phyloP scores from a whole-genome alignment of 2,888 invertebrate species.

The Brenthis daphne region DNA sequence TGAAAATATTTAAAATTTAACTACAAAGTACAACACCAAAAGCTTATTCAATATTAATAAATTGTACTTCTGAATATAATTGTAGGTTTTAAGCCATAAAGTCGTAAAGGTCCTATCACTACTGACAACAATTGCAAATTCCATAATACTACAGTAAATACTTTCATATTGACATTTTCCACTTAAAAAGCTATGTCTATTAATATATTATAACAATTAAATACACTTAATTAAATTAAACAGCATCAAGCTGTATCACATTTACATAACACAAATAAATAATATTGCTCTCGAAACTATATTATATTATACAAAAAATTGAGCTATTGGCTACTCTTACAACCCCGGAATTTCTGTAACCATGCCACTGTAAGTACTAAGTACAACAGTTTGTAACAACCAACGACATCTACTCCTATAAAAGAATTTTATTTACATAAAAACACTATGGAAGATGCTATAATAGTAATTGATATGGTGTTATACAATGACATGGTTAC shows the following conservation, averaged over 20 bases:
- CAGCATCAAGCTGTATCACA: constrained; percentile 75
- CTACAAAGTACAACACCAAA: constrained; percentile 44
- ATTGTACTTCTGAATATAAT: constrained; percentile 47
- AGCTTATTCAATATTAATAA: constrained; percentile 45
- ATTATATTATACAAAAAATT: constrained; percentile 67
- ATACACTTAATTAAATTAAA: constrained; percentile 63
- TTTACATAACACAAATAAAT: constrained; percentile 64
- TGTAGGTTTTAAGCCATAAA: constrained; percentile 34
- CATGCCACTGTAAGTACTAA: constrained; percentile 58
- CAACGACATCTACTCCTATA: constrained; percentile 37
- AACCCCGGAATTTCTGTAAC: constrained; percentile 78
- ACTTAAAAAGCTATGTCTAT: constrained; percentile 59
- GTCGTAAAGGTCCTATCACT: constrained; percentile 48
- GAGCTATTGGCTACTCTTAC: constrained; percentile 79
- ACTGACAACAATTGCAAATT: constrained; percentile 57
- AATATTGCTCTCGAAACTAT: constrained; percentile 58
- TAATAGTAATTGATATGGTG: constrained; percentile 40
- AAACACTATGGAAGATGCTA: constrained; percentile 51
- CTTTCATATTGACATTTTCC: constrained; percentile 63
- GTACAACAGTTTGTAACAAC: background rate
- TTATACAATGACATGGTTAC: constrained; percentile 71
- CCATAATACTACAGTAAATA: constrained; percentile 58
- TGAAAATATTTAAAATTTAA: constrained; percentile 15
- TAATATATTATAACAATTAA: constrained; percentile 61
- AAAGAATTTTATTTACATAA: constrained; percentile 65